These are phyloP conservation scores for Amblyjoppa proteus DNA, from an alignment of 2,888 invertebrate species.

Conservation along the genomic window DNA sequence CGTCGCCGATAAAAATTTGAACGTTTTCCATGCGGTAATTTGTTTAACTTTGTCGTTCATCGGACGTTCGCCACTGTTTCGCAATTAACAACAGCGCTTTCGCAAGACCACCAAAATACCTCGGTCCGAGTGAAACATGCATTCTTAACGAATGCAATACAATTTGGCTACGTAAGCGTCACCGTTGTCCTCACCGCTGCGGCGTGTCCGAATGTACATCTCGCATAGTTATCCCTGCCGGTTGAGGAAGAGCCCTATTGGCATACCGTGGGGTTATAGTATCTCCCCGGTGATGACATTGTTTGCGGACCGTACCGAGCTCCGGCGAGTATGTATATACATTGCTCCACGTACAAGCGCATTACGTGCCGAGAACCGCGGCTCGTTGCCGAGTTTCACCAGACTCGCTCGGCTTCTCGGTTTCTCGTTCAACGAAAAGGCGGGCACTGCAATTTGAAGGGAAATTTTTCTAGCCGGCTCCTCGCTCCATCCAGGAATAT, in stretches of 20 bases:
- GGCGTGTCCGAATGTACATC: constrained; percentile 17
- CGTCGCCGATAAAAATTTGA: too few species aligned
- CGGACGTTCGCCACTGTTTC: not conserved
- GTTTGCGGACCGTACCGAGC: constrained; percentile 39
- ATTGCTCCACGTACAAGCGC: constrained; percentile 21
- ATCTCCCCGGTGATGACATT: constrained; percentile 41
- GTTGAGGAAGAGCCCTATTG: constrained; percentile 36
- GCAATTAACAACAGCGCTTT: not conserved
- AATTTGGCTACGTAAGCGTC: constrained; percentile 1
- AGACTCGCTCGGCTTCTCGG: constrained; percentile 42
- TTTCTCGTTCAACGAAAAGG: constrained; percentile 26
- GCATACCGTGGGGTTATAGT: constrained; percentile 40
- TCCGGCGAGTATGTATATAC: constrained; percentile 2
- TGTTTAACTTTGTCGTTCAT: not conserved
- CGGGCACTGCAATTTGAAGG: constrained; percentile 49
- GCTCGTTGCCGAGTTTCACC: constrained; percentile 11
- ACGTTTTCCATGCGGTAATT: too few species aligned
- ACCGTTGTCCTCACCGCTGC: not conserved
- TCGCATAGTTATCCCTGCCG: constrained; percentile 7
- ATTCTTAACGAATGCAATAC: constrained; percentile 8
- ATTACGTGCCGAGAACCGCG: constrained; percentile 15
- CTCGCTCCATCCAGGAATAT: constrained; percentile 1
- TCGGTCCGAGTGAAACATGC: not conserved
- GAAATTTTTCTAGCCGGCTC: constrained; percentile 54
- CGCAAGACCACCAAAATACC: not conserved